Base-by-base conservation (phyloP, 2,113 vertebrate species). In the Poeciliopsis retropinna region DNA sequence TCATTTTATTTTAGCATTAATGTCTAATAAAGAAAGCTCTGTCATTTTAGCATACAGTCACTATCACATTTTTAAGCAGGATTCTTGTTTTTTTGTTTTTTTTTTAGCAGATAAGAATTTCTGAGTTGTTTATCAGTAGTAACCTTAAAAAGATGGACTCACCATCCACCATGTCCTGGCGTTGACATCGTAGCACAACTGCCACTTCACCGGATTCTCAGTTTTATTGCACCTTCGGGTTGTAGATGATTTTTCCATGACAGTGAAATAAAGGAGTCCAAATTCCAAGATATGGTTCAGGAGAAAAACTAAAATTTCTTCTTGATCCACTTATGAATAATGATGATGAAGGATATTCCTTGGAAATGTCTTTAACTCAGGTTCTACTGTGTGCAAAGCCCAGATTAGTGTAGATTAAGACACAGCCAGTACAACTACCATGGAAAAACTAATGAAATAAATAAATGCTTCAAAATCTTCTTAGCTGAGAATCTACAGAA, bases 151-250 rank as follows among this genome's bases (percentile, higher is more conserved):
- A n/a, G 15, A 73, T 39, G 31, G 25, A 95, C 97, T 98, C 90
- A 98, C 97, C 97, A 97, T 97, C 97, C 97, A 97, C 97, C 97
- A 98, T 1, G 96, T 97, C 91, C 93, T 96, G 39, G 95, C 96
- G 1, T 91, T 95, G 92, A 93, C 89, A 64, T 97, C 91, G 69
- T 97, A 98, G 88, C 96, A 96, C 13, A 98, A 93, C 88, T 98
- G 97, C 97, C 97, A 98, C 82, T 94, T 97, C 85, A 96, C 95
- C 0, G 93, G 84, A 44, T 86, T 88, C 89, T 93, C 87, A 0
- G 90, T 83, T 0, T 73, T 83, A 19, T 76, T 30, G 27, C 85
- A 84, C 39, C 75, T 72, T 78, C 79, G 75, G 29, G 81, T 17
- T 44, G 64, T 57, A 22, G 80, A 70, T 31, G 89, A 70, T 78